Percentiles rank a stretch among this genome's conserved stretches.
Conservation (phyloP, 2,888 invertebrate species). For the Lithophane ornitopus region DNA sequence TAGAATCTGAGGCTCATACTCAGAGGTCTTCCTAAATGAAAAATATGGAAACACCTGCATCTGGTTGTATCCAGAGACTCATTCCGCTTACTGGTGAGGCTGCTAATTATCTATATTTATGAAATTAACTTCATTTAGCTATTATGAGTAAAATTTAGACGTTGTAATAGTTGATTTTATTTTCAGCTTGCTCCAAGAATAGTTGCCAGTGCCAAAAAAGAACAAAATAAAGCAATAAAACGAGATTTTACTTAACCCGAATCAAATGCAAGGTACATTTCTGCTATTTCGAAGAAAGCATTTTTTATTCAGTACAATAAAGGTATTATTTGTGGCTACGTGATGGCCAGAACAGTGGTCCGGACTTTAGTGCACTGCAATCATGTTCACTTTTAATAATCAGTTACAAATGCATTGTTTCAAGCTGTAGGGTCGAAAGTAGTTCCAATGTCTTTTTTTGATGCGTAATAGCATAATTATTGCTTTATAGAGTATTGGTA, state of each 20-base stretch:
- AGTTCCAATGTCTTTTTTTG: slow-evolving; percentile 1
- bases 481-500: too few species aligned
- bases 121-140: not conserved
- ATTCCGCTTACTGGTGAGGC: too few species aligned
- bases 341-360: slow-evolving; percentile 66
- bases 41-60: too few species aligned
- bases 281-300: slow-evolving; percentile 43
- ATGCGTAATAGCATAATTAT: not conserved
- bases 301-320: slow-evolving; percentile 49
- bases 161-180: not conserved
- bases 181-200: not conserved
- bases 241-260: slow-evolving; percentile 3
- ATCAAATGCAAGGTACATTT: slow-evolving; percentile 23
- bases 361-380: slow-evolving; percentile 45
- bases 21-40: not conserved
- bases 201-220: slow-evolving; percentile 17
- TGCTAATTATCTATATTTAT: not conserved
- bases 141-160: not conserved
- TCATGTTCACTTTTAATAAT: slow-evolving; percentile 56
- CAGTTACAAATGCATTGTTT: slow-evolving; percentile 29
- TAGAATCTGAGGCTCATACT: not conserved
- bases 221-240: not conserved
- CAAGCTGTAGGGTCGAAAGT: slow-evolving; percentile 23
- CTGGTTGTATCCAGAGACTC: not conserved
- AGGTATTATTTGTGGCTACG: slow-evolving; percentile 67